phyloP scores from a whole-genome alignment of 2,797 vertebrate species.

The Graptemys geographica region DNA sequence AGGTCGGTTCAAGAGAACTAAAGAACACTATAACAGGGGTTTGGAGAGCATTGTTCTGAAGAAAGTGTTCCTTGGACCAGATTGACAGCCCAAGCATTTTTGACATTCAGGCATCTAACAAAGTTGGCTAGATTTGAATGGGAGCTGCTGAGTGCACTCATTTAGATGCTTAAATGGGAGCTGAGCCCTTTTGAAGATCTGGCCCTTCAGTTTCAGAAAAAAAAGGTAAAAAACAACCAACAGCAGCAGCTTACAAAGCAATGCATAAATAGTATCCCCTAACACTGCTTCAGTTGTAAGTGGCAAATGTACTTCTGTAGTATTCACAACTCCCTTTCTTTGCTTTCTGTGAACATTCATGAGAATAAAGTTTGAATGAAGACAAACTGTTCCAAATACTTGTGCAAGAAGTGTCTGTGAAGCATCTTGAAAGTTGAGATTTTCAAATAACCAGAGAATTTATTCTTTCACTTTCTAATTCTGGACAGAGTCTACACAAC shows the following conservation, averaged over 20 bases:
- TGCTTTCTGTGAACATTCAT: slow-evolving; percentile 32
- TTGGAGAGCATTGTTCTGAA: not conserved
- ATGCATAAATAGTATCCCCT: not conserved
- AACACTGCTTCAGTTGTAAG: slow-evolving; percentile 5
- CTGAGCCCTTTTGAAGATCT: not conserved
- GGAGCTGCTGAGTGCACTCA: not conserved
- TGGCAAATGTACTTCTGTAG: slow-evolving; percentile 4
- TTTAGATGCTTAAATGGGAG: not conserved
- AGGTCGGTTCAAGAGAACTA: not conserved
- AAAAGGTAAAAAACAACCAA: not conserved
- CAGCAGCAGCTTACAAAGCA: not conserved
- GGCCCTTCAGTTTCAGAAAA: not conserved
- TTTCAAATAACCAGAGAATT: not conserved
- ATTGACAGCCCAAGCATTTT: too few relatives aligned
- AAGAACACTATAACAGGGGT: not conserved
- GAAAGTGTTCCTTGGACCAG: not conserved
- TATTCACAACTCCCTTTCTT: slow-evolving; percentile 37
- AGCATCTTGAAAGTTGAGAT: not conserved
- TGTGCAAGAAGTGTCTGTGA: slow-evolving; percentile 42
- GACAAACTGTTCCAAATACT: slow-evolving; percentile 40
- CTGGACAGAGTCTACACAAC: not conserved
- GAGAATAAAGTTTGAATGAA: slow-evolving; percentile 60
- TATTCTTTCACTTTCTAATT: not conserved
- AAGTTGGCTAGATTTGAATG: not conserved
- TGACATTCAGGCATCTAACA: not conserved